phyloP scores from a whole-genome alignment of 2,888 invertebrate genomes.

The Drosophila lutescens region DNA sequence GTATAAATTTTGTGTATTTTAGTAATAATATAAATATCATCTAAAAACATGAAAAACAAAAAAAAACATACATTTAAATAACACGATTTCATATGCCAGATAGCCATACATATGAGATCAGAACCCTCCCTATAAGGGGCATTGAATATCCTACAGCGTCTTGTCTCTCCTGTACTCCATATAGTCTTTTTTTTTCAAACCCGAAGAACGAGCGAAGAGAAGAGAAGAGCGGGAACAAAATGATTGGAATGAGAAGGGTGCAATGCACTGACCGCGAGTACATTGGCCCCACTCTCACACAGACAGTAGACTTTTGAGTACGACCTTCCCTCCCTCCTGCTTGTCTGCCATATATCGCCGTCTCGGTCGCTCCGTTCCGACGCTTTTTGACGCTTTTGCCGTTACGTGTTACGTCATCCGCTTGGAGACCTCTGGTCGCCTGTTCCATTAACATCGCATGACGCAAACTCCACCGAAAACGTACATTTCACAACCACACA shows the following conservation, averaged over 20 bases:
- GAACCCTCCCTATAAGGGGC: not conserved
- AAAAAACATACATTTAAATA: not conserved
- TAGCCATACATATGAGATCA: not conserved
- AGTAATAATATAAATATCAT: too few species aligned
- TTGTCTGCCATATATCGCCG: constrained; percentile 17
- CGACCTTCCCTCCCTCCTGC: constrained; percentile 48
- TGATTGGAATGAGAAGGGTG: constrained; percentile 42
- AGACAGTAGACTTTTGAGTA: constrained; percentile 9
- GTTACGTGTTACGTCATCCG: constrained; percentile 64
- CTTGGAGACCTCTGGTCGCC: constrained; percentile 64
- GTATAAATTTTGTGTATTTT: too few species aligned
- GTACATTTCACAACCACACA: constrained; percentile 63
- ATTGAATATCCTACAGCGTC: not conserved
- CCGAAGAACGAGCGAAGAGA: constrained; percentile 11
- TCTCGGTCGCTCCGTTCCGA: constrained; percentile 54
- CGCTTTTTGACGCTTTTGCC: constrained; percentile 51
- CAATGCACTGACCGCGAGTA: constrained; percentile 71
- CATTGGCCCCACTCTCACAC: constrained; percentile 66
- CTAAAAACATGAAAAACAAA: too few species aligned
- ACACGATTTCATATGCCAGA: not conserved
- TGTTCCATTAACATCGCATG: constrained; percentile 84
- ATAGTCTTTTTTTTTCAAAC: constrained; percentile 4
- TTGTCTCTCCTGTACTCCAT: not conserved
- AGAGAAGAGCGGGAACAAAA: constrained; percentile 15
- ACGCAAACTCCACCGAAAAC: constrained; percentile 84